A percentile compares a stretch with the other conserved stretches of the same genome.
Evolutionary conservation across 2,888 invertebrate genomes (phyloP).

Genomic region (Reticulitermes lucifugus): DNA sequence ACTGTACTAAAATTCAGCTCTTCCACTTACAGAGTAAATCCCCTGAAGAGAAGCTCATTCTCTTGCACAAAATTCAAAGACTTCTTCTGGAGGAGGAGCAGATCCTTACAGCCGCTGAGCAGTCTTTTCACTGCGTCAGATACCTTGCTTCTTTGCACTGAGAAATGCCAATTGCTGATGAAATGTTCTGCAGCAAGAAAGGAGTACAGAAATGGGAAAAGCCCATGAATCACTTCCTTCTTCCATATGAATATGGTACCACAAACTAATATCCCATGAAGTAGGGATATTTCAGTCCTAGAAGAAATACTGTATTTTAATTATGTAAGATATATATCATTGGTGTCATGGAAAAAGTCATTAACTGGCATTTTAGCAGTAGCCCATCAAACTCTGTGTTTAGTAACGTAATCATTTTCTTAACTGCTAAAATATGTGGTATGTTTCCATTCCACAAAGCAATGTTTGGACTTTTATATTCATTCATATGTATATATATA

Average conservation of each 20-base stretch:
- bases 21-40: neutral
- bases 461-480: no score
- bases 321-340: no score
- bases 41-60: neutral
- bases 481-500: no score
- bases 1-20: no score
- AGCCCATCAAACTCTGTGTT: no score
- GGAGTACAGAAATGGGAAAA: neutral
- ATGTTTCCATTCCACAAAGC: no score
- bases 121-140: neutral
- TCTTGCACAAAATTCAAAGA: conserved; percentile 5
- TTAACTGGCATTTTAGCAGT: no score
- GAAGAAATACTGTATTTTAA: neutral
- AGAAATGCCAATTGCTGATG: neutral
- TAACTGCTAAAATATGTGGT: no score
- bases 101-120: neutral
- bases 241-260: neutral
- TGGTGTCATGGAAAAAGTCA: no score
- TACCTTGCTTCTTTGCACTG: neutral
- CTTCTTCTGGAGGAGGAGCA: neutral
- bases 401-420: no score
- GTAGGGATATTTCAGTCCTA: neutral
- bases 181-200: neutral
- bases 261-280: neutral
- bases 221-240: neutral